A percentile compares a stretch with the other conserved stretches of the same genome.
Conservation (phyloP, 2,113 vertebrate genomes). For the Cryptoleucopteryx plumbea region DNA sequence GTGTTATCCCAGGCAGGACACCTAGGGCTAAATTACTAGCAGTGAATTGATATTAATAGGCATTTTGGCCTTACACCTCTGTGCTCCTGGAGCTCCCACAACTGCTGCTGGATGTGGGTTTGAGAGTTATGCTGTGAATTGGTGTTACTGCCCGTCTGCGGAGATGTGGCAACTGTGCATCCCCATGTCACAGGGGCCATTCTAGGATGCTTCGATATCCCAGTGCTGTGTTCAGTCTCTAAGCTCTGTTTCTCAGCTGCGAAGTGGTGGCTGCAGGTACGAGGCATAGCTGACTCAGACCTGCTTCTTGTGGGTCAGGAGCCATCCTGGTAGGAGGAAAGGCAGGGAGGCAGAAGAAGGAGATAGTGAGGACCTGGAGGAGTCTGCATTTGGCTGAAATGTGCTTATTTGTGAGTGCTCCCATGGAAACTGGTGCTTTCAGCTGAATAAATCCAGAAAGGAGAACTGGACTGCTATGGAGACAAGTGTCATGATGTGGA, state of each 20-base stretch:
- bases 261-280: neutral
- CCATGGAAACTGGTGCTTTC: neutral
- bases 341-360: neutral
- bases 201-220: fast-evolving
- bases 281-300: neutral
- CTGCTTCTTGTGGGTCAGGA: neutral
- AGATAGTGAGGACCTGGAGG: neutral
- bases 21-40: neutral
- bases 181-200: fast-evolving
- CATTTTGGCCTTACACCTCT: neutral
- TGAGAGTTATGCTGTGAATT: neutral
- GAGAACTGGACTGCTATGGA: neutral
- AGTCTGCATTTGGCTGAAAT: neutral
- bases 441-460: neutral
- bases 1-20: neutral
- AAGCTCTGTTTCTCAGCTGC: neutral
- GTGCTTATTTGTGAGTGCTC: neutral
- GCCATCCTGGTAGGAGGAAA: neutral
- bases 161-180: neutral
- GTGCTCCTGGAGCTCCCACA: neutral
- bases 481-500: neutral
- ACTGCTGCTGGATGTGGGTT: neutral
- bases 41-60: neutral
- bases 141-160: fast-evolving
- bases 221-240: neutral